Evolutionary conservation across 2,888 invertebrate genomes (phyloP).

Genomic region (Eupeodes latifasciatus): DNA sequence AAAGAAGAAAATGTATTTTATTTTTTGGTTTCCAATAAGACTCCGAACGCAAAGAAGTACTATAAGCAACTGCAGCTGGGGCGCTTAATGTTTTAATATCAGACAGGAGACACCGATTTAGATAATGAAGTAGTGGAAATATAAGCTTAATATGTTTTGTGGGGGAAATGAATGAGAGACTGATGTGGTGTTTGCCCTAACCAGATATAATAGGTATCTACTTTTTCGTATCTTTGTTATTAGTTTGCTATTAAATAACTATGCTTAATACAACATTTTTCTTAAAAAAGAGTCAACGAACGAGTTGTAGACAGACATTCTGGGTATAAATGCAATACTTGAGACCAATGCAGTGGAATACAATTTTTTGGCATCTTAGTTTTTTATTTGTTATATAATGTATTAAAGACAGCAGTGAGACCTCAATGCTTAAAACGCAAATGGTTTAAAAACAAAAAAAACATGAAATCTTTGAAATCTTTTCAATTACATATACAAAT

Average conservation of each 20-base stretch:
- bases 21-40: constrained; percentile 24
- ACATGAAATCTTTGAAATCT: too few species aligned
- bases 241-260: not conserved
- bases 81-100: constrained; percentile 40
- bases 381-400: too few species aligned
- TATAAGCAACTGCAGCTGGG: constrained; percentile 50
- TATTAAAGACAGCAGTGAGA: too few species aligned
- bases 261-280: not conserved
- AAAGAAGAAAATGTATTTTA: not conserved
- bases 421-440: too few species aligned
- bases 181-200: constrained; percentile 1
- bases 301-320: not conserved
- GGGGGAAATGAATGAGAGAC: constrained; percentile 32
- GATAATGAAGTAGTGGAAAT: constrained; percentile 55
- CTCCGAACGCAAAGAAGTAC: constrained; percentile 58
- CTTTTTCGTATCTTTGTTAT: not conserved
- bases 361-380: too few species aligned
- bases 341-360: too few species aligned
- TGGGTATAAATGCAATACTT: not conserved
- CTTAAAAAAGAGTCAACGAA: not conserved
- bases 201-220: not conserved
- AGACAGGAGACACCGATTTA: constrained; percentile 40
- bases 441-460: too few species aligned
- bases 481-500: too few species aligned
- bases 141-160: not conserved